Evolutionary conservation across 2,888 invertebrate genomes (phyloP), one percentile per base, ranked within the genome.

Genomic region (Geophilus truncorum): DNA sequence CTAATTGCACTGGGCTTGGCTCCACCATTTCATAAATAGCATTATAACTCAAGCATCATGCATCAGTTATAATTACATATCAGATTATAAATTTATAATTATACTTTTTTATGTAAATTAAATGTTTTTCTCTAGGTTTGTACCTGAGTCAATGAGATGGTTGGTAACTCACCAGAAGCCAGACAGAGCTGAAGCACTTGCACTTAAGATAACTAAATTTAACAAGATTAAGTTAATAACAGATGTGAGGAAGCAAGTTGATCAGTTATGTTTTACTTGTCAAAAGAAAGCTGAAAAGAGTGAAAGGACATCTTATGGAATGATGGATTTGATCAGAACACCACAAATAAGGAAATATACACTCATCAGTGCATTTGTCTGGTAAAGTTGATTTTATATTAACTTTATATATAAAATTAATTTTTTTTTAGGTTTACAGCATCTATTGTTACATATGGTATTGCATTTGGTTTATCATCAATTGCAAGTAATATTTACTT

Each of bases 401-500:
- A 34, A 34, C 15, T 34, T 3, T n/a, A 77, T n/a, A 32, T 77
- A 23, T 12, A 23, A 34, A 9, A 10, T 34, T n/a, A 36, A 30
- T 36, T 78, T 78, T 45, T 18, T 77, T 21, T 0, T 10, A 78
- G 89, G 89, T 88, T 89, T 82, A 86, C 87, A 57, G 87, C 87
- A 9, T 87, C 89, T 12, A 83, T 88, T 36, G 87, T 87, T 23
- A 89, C 88, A 83, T 88, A 88, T 83, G 87, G 88, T 1, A 84
- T 89, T 62, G 85, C 87, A 34, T 86, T 86, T 81, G 85, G 86
- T 75, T 84, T 88, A 28, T 87, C 89, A 12, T 86, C 86, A 78
- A 85, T 89, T 80, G 86, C 86, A 51, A 86, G 87, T 15, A 87
- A 89, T 83, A 86, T 88, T 15, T 89, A 89, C 84, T 83, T 88